These are phyloP conservation scores for Agelastica alni DNA, from an alignment of 2,888 invertebrate genomes.

Conservation along the genomic window DNA sequence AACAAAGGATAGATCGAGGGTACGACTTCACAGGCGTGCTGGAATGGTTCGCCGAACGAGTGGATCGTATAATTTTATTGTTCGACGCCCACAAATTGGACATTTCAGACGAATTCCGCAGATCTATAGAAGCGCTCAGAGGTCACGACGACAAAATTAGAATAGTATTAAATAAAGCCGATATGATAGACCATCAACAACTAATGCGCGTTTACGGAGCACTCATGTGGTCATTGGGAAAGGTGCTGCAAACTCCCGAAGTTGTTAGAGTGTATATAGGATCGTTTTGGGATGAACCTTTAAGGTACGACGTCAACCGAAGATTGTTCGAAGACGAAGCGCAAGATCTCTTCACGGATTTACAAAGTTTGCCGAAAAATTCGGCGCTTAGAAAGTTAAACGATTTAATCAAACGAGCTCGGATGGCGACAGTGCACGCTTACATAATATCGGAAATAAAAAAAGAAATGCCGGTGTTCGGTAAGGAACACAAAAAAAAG, in stretches of 20 bases:
- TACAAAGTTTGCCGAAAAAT: conserved; percentile 93
- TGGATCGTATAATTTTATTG: conserved; percentile 93
- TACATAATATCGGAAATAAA: conserved; percentile 92
- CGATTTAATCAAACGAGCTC: conserved; percentile 95
- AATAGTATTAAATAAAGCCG: conserved; percentile 97
- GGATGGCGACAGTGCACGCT: conserved; percentile 97
- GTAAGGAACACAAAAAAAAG: conserved; percentile 95
- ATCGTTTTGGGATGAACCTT: conserved; percentile 97
- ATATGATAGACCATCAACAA: conserved; percentile 98
- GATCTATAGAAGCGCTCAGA: conserved; percentile 93
- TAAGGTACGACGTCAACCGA: conserved; percentile 91
- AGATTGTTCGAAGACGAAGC: conserved; percentile 93
- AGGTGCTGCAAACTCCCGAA: conserved; percentile 97
- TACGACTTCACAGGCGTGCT: conserved; percentile 98
- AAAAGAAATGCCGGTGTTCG: conserved; percentile 95
- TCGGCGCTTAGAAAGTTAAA: conserved; percentile 96
- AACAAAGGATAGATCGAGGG: conserved; percentile 89
- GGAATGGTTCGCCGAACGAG: conserved; percentile 99
- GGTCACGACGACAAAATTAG: conserved; percentile 97
- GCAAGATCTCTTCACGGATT: conserved; percentile 90
- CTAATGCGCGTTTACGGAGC: conserved; percentile 98
- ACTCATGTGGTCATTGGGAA: conserved; percentile 99
- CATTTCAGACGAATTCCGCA: conserved; percentile 96
- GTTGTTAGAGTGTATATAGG: conserved; percentile 99
- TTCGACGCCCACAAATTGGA: conserved; percentile 99